Evolutionary conservation across 2,797 vertebrate genomes (phyloP), one percentile per base, ranked within the genome.

Genomic region (Philypnodon macrostomus): DNA sequence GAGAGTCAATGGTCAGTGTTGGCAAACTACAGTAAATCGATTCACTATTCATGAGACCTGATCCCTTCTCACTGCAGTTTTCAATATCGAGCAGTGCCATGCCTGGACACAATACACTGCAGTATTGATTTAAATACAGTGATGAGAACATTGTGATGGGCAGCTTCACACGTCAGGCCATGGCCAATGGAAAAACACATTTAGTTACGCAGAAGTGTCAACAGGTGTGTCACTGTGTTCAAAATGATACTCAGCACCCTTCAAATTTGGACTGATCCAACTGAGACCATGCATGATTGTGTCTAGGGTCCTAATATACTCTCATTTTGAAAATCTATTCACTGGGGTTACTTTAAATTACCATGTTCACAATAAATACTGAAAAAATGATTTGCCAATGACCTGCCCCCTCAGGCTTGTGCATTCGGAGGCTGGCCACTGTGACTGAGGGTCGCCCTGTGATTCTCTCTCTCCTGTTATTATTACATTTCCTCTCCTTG

Each of bases 401-500:
- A 24, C 17, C n/a, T 1, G 58, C 40, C 52, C 23, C 16, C 3
- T 57, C n/a, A n/a, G n/a, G n/a, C 45, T 55, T 58, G 41, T 18
- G 21, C 23, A 31, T 51, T 58, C 13, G 45, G 26, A 59, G 59
- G 47, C 38, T n/a, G 30, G 45, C 7, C 29, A 23, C 57, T 51
- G 58, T 54, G 51, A 69, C 63, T 13, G 14, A 60, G 45, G 66
- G 67, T 77, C 74, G 63, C 67, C 65, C 70, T 9, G 10, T 81
- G 66, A 83, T 84, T 81, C 70, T 63, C 62, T 74, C 58, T 61
- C 38, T 71, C 27, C 70, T 78, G 77, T 86, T 86, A 86, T 89
- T 90, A 86, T 88, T 89, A 78, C 79, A 83, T 89, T 90, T 90
- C 85, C 87, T 87, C 70, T 50, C 59, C 34, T 36, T 74, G 74